Evolutionary conservation across 2,113 vertebrate species (phyloP).

Genomic region (Scopus umbretta): DNA sequence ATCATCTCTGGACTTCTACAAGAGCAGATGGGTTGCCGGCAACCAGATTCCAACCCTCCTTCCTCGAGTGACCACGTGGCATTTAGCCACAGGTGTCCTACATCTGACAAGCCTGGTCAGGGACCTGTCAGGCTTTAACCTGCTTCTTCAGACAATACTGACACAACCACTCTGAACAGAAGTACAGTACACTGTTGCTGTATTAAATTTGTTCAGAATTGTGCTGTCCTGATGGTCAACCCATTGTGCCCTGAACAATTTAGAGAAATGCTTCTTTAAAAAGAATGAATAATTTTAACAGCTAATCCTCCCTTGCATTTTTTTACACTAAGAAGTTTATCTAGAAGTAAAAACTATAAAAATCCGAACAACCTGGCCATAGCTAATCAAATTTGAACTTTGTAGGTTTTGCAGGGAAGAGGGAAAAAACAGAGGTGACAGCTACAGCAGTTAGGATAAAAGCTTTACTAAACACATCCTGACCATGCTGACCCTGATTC

Average conservation of each 20-base stretch:
- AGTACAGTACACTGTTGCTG: not conserved
- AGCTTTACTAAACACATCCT: not conserved
- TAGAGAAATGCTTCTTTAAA: not conserved
- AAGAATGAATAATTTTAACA: not conserved
- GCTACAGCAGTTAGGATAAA: not conserved
- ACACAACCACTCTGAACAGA: not conserved
- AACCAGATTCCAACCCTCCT: not conserved
- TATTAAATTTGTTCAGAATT: not conserved
- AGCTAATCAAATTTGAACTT: not conserved
- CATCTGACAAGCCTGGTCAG: slow-evolving; percentile 1
- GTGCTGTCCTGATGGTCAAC: not conserved
- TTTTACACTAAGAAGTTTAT: not conserved
- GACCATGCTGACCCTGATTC: not conserved
- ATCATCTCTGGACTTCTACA: not conserved
- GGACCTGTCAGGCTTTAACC: slow-evolving; percentile 7
- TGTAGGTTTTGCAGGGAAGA: not conserved
- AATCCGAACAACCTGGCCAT: not conserved
- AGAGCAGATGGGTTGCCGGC: slow-evolving; percentile 6
- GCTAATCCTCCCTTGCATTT: not conserved
- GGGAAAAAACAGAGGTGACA: not conserved
- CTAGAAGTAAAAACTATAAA: not conserved
- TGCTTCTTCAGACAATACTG: not conserved
- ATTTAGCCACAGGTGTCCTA: slow-evolving; percentile 16
- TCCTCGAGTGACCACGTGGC: not conserved
- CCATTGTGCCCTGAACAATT: not conserved